Evolutionary conservation across 1,140 invertebrate species (phyloP).

Genomic region (Saccostrea glomerata): DNA sequence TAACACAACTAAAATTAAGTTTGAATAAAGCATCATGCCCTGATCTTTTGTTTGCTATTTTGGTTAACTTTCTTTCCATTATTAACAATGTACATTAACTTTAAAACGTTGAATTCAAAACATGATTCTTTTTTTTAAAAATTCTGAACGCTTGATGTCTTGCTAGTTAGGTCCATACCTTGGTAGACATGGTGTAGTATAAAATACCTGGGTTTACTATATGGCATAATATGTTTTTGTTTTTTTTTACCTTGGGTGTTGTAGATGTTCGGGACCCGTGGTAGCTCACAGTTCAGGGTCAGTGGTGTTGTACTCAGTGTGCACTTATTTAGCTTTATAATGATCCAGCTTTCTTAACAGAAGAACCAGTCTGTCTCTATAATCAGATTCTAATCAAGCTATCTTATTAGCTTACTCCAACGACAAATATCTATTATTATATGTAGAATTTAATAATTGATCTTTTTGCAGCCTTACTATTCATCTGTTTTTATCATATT

Average conservation of each 20-base stretch:
- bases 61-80: not conserved
- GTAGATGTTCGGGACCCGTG: not conserved
- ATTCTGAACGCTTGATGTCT: not conserved
- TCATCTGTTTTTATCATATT: not conserved
- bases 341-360: not conserved
- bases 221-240: too few relatives aligned
- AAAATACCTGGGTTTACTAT: not conserved
- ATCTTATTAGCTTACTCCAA: not conserved
- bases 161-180: not conserved
- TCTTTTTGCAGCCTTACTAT: not conserved
- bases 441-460: not conserved
- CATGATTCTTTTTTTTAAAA: not conserved
- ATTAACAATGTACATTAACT: not conserved
- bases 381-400: not conserved
- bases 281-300: not conserved
- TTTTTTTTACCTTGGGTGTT: not conserved
- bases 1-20: not conserved
- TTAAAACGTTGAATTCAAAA: too few relatives aligned
- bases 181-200: not conserved
- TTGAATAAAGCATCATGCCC: not conserved
- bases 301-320: conserved; percentile 1
- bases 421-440: too few relatives aligned
- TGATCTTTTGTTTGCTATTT: not conserved
- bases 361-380: not conserved
- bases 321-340: conserved; percentile 11